phyloP scores from a whole-genome alignment of 2,888 invertebrate genomes.

The Rhagonycha fulva region DNA sequence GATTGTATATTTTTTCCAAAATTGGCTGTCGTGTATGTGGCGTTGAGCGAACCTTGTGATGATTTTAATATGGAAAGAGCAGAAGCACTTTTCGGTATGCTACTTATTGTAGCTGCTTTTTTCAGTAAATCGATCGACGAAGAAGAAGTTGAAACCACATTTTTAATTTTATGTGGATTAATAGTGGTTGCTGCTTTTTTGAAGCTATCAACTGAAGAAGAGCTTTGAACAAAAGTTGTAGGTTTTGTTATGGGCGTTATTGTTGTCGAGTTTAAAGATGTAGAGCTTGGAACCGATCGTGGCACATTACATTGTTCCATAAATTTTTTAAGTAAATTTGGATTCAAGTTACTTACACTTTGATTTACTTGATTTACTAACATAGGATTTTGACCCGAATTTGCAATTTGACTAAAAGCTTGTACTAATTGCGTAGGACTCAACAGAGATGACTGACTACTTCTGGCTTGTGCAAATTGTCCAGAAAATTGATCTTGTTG shows the following conservation, averaged over 20 bases:
- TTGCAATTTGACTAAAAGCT: slow-evolving; percentile 32
- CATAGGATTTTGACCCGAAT: slow-evolving; percentile 32
- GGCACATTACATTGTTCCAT: slow-evolving; percentile 10
- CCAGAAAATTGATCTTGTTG: slow-evolving; percentile 6
- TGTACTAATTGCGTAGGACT: slow-evolving; percentile 36
- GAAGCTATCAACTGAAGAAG: not conserved
- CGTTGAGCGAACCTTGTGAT: not conserved
- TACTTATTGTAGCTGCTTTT: not conserved
- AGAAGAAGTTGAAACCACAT: not conserved
- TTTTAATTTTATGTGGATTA: not conserved
- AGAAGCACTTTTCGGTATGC: not conserved
- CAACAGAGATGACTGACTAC: slow-evolving; percentile 13
- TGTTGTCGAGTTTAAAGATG: not conserved
- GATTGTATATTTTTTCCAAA: slow-evolving; percentile 13
- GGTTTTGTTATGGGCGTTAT: not conserved
- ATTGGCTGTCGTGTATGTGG: slow-evolving; percentile 14
- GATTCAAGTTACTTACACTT: slow-evolving; percentile 33
- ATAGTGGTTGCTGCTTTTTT: not conserved
- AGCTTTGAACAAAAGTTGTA: not conserved
- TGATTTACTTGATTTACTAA: slow-evolving; percentile 33
- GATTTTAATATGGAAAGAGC: not conserved
- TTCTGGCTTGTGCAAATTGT: slow-evolving; percentile 13
- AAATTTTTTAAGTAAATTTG: slow-evolving; percentile 36
- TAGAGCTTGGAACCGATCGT: not conserved
- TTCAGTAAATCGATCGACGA: not conserved